Percentiles rank a stretch among this genome's conserved stretches.
phyloP scores from a whole-genome alignment of 1,140 invertebrate genomes.

The Eumaeus atala region DNA sequence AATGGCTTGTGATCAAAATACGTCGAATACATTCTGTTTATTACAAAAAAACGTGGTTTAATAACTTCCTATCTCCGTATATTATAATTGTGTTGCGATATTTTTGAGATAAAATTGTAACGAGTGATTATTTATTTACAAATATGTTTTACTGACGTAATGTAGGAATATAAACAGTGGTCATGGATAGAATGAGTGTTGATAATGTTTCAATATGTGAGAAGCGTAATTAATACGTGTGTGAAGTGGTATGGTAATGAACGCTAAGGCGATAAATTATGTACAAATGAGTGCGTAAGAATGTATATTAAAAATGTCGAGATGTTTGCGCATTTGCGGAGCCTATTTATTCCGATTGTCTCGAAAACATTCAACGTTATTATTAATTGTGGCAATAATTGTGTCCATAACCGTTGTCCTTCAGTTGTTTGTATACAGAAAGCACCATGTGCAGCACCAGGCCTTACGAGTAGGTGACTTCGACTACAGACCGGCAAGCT shows the following conservation, averaged over 20 bases:
- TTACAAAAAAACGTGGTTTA: slow-evolving; percentile 1
- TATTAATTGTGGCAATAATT: slow-evolving; percentile 42
- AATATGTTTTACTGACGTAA: no score
- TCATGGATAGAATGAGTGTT: no score
- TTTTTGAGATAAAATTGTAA: neutral
- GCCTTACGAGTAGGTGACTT: slow-evolving; percentile 45
- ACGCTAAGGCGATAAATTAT: no score
- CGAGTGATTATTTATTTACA: no score
- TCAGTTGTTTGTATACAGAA: slow-evolving; percentile 48
- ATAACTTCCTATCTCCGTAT: neutral
- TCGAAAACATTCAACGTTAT: slow-evolving; percentile 45
- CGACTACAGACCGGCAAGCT: slow-evolving; percentile 69
- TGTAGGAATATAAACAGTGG: no score
- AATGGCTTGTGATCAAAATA: slow-evolving; percentile 6
- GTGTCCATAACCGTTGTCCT: slow-evolving; percentile 43
- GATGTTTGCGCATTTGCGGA: slow-evolving; percentile 54
- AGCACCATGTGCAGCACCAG: slow-evolving; percentile 32
- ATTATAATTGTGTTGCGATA: neutral
- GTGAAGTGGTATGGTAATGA: no score
- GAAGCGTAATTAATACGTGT: no score
- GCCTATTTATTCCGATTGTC: slow-evolving; percentile 55
- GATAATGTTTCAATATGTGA: no score
- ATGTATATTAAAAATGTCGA: slow-evolving; percentile 56
- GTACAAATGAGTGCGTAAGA: neutral
- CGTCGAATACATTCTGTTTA: neutral